phyloP scores from a whole-genome alignment of 2,797 vertebrate genomes.

The Paratrypauchen microcephalus region DNA sequence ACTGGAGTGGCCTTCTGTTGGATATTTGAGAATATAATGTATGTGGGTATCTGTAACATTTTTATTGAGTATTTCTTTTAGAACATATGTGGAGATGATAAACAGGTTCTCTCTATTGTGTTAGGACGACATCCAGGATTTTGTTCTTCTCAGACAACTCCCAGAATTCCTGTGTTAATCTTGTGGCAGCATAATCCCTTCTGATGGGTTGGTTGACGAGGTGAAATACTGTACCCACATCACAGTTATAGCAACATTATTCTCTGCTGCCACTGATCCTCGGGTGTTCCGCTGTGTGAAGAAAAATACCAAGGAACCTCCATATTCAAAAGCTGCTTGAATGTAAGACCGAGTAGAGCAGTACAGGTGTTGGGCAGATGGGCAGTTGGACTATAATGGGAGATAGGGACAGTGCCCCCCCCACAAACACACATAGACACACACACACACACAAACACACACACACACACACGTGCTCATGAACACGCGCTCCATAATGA shows the following conservation, averaged over 20 bases:
- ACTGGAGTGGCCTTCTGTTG: neutral
- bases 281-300: neutral
- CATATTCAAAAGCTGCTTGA: neutral
- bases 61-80: neutral
- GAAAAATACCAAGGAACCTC: neutral
- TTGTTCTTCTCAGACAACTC: conserved; percentile 8
- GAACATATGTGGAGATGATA: neutral
- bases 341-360: neutral
- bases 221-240: neutral
- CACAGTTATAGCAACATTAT: neutral
- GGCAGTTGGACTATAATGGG: neutral
- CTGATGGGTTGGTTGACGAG: neutral
- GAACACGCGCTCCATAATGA: no score
- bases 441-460: neutral
- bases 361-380: neutral
- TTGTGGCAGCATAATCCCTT: neutral
- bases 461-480: no score
- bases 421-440: neutral
- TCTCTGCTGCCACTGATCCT: neutral
- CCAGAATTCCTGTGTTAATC: conserved; percentile 15
- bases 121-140: conserved; percentile 10
- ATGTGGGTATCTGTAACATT: neutral
- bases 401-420: neutral
- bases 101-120: conserved; percentile 10
- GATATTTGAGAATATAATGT: neutral